A percentile compares a stretch with the other conserved stretches of the same genome.
Conservation (phyloP, 2,113 vertebrate species). For the Corythornis cristatus region DNA sequence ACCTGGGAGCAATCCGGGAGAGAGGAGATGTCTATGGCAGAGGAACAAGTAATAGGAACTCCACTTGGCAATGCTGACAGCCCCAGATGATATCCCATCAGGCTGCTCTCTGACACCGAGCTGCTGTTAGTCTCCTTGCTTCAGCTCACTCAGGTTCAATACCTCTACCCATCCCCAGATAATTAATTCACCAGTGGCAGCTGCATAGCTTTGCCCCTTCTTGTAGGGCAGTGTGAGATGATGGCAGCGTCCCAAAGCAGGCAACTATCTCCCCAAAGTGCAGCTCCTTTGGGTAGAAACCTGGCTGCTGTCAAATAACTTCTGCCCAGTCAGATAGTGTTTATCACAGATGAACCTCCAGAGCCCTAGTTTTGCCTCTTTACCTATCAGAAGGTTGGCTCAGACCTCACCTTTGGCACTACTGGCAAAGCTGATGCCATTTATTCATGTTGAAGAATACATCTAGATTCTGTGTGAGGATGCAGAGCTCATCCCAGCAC, state of each 20-base stretch:
- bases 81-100: not conserved
- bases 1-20: not conserved
- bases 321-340: not conserved
- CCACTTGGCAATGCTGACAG: not conserved
- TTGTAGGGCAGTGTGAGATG: rapidly evolving
- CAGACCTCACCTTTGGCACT: not conserved
- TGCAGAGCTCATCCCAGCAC: not conserved
- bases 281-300: not conserved
- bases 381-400: not conserved
- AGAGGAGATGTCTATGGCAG: not conserved
- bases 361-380: not conserved
- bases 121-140: not conserved
- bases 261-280: not conserved
- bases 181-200: not conserved
- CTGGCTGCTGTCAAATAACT: not conserved
- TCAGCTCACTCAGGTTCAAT: not conserved
- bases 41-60: not conserved
- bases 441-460: rapidly evolving
- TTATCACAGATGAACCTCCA: not conserved
- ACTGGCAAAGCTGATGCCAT: not conserved
- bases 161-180: too few species aligned
- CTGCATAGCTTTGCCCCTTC: not conserved
- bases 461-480: not conserved
- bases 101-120: not conserved
- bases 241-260: not conserved